phyloP scores from a whole-genome alignment of 2,888 invertebrate genomes.

The Argyresthia albistria region DNA sequence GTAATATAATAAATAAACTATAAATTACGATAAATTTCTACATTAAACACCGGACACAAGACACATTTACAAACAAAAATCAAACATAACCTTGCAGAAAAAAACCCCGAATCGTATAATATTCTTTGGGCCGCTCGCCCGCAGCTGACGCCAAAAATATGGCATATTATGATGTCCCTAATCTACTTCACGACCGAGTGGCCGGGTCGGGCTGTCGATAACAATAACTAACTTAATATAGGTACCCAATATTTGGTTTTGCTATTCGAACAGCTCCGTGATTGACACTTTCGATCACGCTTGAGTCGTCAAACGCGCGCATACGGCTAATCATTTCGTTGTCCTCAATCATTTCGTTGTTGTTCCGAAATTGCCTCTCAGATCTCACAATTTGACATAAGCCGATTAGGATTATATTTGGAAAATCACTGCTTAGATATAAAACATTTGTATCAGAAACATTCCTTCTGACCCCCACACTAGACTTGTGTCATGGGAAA shows the following conservation, averaged over 20 bases:
- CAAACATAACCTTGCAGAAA: background rate
- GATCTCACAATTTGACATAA: too few species aligned
- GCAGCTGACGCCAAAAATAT: slow-evolving; percentile 68
- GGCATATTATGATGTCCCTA: slow-evolving; percentile 68
- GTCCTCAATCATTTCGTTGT: slow-evolving; percentile 26
- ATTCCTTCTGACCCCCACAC: too few species aligned
- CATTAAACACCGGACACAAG: too few species aligned
- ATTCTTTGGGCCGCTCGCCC: slow-evolving; percentile 18
- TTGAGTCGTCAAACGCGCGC: slow-evolving; percentile 20
- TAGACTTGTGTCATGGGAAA: too few species aligned
- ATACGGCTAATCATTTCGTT: too few species aligned
- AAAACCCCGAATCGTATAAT: background rate
- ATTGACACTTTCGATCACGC: slow-evolving; percentile 67
- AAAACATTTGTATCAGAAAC: too few species aligned
- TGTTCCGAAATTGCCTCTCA: slow-evolving; percentile 4
- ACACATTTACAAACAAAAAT: background rate
- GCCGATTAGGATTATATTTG: too few species aligned
- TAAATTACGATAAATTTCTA: too few species aligned
- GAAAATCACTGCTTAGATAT: too few species aligned
- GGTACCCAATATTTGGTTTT: slow-evolving; percentile 69
- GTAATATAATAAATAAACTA: too few species aligned
- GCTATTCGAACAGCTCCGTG: slow-evolving; percentile 66
- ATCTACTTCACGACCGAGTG: slow-evolving; percentile 63
- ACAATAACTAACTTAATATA: slow-evolving; percentile 70
- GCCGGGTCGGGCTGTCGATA: slow-evolving; percentile 58